Conservation (phyloP, 2,888 invertebrate species). For the Coenonympha glycerion region DNA sequence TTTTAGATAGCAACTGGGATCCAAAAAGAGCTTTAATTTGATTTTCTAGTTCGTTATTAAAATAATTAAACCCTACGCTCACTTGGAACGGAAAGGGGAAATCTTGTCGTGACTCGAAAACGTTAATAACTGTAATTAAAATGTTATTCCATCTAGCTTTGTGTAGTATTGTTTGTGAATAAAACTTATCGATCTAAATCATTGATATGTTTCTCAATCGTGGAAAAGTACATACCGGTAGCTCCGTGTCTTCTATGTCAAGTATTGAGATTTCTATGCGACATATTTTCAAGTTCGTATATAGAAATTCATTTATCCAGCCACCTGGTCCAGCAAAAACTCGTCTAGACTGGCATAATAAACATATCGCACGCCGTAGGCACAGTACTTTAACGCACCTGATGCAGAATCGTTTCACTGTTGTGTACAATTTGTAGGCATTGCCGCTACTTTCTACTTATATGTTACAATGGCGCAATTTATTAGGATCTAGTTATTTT, state of each 20-base stretch:
- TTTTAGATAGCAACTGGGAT: not conserved
- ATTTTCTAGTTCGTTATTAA: not conserved
- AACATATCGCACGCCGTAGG: conserved; percentile 37
- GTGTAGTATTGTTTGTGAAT: not conserved
- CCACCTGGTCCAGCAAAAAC: conserved; percentile 57
- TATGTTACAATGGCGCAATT: not conserved
- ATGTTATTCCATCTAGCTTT: not conserved
- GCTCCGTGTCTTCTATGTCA: conserved; percentile 4
- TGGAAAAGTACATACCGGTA: not conserved
- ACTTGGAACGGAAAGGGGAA: not conserved
- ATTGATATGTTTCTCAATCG: not conserved
- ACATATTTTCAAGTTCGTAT: conserved; percentile 27
- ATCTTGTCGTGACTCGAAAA: too few species aligned
- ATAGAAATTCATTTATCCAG: conserved; percentile 37
- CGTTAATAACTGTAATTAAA: too few species aligned
- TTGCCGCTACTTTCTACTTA: not conserved
- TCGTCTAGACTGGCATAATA: conserved; percentile 58
- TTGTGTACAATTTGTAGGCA: not conserved
- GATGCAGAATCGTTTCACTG: conserved; percentile 1
- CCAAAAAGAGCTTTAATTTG: not conserved
- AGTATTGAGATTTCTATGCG: conserved; percentile 30
- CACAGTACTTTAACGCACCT: conserved; percentile 19
- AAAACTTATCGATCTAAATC: not conserved
- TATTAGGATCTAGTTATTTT: not conserved
- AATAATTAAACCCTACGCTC: not conserved